Evolutionary conservation across 2,113 vertebrate species (phyloP), one percentile per base, ranked within the genome.

Genomic region (Dromaius novaehollandiae): DNA sequence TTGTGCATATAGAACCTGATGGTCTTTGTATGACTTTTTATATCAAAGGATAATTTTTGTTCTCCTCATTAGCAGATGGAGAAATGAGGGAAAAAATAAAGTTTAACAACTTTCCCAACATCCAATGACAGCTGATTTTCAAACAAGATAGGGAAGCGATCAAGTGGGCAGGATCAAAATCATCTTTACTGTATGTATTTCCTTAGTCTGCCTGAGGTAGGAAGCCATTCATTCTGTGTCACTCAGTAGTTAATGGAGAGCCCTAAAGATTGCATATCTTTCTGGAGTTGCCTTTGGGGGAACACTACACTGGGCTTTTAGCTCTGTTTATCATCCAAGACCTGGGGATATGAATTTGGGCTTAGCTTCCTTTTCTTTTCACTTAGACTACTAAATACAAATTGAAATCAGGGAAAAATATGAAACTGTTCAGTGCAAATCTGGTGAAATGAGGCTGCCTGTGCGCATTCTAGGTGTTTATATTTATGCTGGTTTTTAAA

Each of bases 221-320:
- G 7, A 88, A 2, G 15, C 13, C 74, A 5, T 32, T 89, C 15
- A 77, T 90, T 73, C 77, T 70, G 22, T 73, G 3, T 70, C 70
- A 11, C 5, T 78, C 6, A 8, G 21, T 42, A 91, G 48, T 30
- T 90, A 34, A 48, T 0, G 0, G 3, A 86, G 55, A 80, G 8
- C 22, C 77, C 34, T 78, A 44, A 78, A 63, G 34, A 55, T 18
- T 61, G 17, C 1, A 0, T 48, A 21, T 40, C 15, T 80, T 66
- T n/a, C 58, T 90, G 36, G 63, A 88, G 26, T 6, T 63, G 81
- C 5, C 10, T 81, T 38, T 38, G 51, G 81, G 69, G 55, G 81
- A 30, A 32, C 55, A 58, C 7, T 58, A 71, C 18, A 48, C 28
- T 2, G 81, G 13, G 40, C 1, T 4, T 88, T 34, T 70, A 63